Percentiles rank a stretch among this genome's conserved stretches.
Evolutionary conservation across 1,140 invertebrate genomes (phyloP).

Genomic region (Drosophila sturtevanti): DNA sequence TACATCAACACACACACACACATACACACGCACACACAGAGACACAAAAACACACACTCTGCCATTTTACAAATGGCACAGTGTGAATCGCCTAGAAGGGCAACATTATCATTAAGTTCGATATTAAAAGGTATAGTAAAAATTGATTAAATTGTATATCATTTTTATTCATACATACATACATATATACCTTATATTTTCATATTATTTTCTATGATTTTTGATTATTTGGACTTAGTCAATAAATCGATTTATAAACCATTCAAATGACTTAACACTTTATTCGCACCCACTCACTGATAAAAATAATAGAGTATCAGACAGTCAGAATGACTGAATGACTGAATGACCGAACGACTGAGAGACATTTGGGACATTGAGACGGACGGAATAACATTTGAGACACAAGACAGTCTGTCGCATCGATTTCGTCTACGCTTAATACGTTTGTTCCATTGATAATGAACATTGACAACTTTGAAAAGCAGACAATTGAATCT

Average conservation of each 20-base stretch:
- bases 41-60: constrained; percentile 1
- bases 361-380: too few relatives aligned
- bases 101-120: neutral
- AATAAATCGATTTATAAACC: too few relatives aligned
- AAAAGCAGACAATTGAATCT: constrained; percentile 80
- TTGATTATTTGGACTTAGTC: too few relatives aligned
- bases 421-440: constrained; percentile 60
- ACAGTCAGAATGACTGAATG: neutral
- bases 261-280: neutral
- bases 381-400: neutral
- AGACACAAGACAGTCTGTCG: constrained; percentile 23
- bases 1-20: constrained; percentile 2
- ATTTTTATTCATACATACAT: too few relatives aligned
- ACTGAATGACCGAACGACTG: constrained; percentile 9
- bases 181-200: too few relatives aligned
- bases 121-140: too few relatives aligned
- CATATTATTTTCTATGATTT: too few relatives aligned
- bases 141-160: too few relatives aligned
- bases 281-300: neutral
- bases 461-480: constrained; percentile 77
- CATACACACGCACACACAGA: neutral
- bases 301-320: constrained; percentile 6
- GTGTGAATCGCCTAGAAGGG: neutral
- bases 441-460: constrained; percentile 69
- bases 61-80: neutral